Evolutionary conservation across 2,888 invertebrate species (phyloP).

Genomic region (Spodoptera littoralis): DNA sequence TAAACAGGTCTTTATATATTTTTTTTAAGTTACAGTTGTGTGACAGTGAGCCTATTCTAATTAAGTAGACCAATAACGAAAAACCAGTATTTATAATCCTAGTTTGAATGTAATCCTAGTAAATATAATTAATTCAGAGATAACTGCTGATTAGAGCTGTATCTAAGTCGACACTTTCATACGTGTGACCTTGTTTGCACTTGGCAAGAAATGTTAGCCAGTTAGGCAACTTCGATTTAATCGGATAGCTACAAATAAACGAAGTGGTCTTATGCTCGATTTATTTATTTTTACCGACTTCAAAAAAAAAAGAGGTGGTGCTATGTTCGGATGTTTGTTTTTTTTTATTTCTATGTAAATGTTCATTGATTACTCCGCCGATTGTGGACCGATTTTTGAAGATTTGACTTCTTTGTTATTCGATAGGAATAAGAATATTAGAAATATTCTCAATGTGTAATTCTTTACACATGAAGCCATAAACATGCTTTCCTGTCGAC

Average conservation of each 20-base stretch:
- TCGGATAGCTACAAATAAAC: slow-evolving; percentile 15
- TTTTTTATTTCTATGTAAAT: too few species aligned
- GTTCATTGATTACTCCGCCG: too few species aligned
- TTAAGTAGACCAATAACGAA: too few species aligned
- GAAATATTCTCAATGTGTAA: too few species aligned
- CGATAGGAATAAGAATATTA: too few species aligned
- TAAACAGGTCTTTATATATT: too few species aligned
- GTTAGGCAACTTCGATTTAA: slow-evolving; percentile 37
- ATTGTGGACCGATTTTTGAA: slow-evolving; percentile 9
- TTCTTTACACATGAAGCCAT: too few species aligned
- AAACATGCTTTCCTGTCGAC: too few species aligned
- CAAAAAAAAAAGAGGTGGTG: too few species aligned
- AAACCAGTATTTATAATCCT: not conserved
- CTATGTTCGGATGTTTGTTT: too few species aligned
- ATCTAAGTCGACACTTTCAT: slow-evolving; percentile 33
- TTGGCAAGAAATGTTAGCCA: slow-evolving; percentile 27
- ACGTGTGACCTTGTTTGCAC: slow-evolving; percentile 40
- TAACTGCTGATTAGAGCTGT: slow-evolving; percentile 12
- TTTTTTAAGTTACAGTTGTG: too few species aligned
- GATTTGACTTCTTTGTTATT: slow-evolving; percentile 4
- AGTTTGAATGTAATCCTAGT: not conserved
- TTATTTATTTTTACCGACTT: slow-evolving; percentile 21
- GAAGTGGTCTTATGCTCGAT: slow-evolving; percentile 24
- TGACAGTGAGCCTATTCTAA: slow-evolving; percentile 1
- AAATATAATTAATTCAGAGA: slow-evolving; percentile 7